A percentile compares a stretch with the other conserved stretches of the same genome.
Evolutionary conservation across 2,113 vertebrate species (phyloP).

Genomic region (Pelmatolapia mariae): DNA sequence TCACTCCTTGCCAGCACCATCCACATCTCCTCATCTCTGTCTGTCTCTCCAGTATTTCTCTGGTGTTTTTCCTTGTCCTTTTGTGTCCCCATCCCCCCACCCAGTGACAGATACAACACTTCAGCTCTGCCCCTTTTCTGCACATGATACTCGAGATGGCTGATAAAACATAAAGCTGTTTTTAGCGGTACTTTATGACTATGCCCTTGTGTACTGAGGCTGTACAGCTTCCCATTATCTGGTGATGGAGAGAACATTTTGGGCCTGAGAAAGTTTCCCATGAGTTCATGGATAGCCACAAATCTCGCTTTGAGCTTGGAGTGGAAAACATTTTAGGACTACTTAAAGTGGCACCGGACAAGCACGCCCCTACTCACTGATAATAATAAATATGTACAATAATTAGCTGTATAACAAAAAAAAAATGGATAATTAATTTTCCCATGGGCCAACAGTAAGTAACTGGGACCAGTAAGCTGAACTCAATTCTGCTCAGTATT

Average conservation of each 20-base stretch:
- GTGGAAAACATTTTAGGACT: neutral
- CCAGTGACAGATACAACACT: slow-evolving; percentile 52
- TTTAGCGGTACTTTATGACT: slow-evolving; percentile 63
- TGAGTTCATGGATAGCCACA: slow-evolving; percentile 32
- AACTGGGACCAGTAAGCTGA: neutral
- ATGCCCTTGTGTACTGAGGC: slow-evolving; percentile 63
- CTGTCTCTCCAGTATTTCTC: slow-evolving; percentile 61
- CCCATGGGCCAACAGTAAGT: neutral
- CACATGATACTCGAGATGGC: slow-evolving; percentile 65
- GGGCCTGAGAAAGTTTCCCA: slow-evolving; percentile 51
- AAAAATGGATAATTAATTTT: neutral
- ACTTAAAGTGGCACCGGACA: neutral
- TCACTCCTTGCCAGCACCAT: slow-evolving; percentile 46
- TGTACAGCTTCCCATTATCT: slow-evolving; percentile 56
- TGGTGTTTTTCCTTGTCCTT: slow-evolving; percentile 58
- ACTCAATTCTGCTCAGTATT: neutral
- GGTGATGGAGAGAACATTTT: slow-evolving; percentile 63
- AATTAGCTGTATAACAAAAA: neutral
- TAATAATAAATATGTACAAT: neutral
- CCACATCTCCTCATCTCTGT: slow-evolving; percentile 35
- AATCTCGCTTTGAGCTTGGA: slow-evolving; percentile 12
- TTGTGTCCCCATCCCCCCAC: slow-evolving; percentile 36
- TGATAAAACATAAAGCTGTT: slow-evolving; percentile 71
- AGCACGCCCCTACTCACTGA: neutral
- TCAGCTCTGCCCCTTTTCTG: slow-evolving; percentile 45